Evolutionary conservation across 2,113 vertebrate species (phyloP).

Genomic region (Nycticorax nycticorax): DNA sequence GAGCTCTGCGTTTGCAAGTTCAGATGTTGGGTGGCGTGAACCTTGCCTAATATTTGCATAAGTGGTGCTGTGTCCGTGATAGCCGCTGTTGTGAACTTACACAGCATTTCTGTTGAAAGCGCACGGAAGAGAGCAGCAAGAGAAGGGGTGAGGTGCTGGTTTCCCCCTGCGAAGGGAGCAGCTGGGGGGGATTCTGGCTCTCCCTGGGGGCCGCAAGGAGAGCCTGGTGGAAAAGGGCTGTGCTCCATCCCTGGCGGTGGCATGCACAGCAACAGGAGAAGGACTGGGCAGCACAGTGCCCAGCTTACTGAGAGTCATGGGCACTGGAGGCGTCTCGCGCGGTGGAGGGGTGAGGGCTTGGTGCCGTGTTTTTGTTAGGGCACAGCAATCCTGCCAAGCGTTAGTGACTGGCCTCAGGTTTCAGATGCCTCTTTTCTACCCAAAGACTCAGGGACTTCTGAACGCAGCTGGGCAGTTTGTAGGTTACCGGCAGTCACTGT

Average conservation of each 20-base stretch:
- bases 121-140: rapidly evolving
- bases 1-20: neutral
- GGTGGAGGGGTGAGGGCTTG: neutral
- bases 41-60: rapidly evolving
- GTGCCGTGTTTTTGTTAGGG: neutral
- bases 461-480: too few species aligned
- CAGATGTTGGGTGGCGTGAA: rapidly evolving
- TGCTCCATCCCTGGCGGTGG: too few species aligned
- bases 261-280: rapidly evolving
- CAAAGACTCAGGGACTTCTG: neutral
- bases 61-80: neutral
- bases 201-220: neutral
- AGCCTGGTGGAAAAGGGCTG: neutral
- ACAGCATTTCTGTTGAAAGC: rapidly evolving
- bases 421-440: too few species aligned
- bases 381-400: too few species aligned
- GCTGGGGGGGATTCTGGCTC: rapidly evolving
- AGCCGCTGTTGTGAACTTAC: rapidly evolving
- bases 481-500: neutral
- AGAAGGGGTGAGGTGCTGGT: neutral
- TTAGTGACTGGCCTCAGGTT: neutral
- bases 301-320: rapidly evolving
- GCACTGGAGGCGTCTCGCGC: rapidly evolving
- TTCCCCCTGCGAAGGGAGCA: rapidly evolving
- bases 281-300: neutral